Conservation (phyloP, 2,888 invertebrate genomes). For the Invenusta paracnida region DNA sequence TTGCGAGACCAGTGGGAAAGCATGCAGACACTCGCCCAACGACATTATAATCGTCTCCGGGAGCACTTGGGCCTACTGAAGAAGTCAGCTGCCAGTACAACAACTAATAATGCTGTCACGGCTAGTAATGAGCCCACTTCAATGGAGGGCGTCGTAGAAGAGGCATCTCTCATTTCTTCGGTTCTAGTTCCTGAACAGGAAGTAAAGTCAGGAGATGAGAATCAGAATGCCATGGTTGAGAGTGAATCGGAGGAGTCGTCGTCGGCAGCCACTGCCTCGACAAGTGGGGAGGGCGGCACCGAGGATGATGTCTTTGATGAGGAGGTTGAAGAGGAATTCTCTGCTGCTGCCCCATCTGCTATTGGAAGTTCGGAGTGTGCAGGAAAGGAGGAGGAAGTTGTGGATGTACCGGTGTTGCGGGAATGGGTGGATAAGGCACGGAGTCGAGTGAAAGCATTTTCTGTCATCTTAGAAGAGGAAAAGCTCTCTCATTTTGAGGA, state of each 20-base stretch:
- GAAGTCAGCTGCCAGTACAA: not conserved
- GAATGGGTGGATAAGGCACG: not conserved
- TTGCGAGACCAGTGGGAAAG: not conserved
- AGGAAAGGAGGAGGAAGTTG: not conserved
- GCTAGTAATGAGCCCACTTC: not conserved
- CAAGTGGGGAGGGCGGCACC: not conserved
- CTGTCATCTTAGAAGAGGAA: not conserved
- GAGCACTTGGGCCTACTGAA: not conserved
- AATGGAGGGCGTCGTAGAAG: not conserved
- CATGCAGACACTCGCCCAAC: not conserved
- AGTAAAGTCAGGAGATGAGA: not conserved
- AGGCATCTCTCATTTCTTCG: no score
- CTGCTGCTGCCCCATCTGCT: no score
- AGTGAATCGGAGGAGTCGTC: not conserved
- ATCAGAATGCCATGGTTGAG: not conserved
- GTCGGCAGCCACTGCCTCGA: not conserved
- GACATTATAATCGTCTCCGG: not conserved
- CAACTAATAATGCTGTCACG: not conserved
- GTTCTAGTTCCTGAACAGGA: not conserved
- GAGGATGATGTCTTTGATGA: conserved; percentile 13
- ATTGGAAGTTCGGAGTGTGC: no score
- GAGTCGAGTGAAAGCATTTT: not conserved
- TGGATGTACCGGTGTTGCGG: not conserved
- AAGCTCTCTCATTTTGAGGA: not conserved
- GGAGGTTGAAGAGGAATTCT: not conserved